Base-by-base conservation (phyloP, 2,888 invertebrate species). In the Crossocerus cetratus region DNA sequence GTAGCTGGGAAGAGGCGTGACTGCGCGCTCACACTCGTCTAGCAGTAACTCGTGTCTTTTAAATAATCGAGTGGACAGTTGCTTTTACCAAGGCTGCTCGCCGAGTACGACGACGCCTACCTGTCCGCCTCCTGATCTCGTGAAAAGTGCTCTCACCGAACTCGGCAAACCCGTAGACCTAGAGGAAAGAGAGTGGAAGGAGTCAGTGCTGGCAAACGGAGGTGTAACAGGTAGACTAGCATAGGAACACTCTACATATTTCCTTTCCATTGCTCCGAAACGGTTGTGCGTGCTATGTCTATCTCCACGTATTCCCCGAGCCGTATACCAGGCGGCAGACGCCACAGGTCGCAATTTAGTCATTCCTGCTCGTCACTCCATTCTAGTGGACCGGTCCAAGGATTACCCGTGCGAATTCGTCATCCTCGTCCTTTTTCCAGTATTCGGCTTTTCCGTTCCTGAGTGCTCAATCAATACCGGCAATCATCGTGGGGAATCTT, bases 21-120 rank as follows among this genome's bases (percentile, higher is more conserved):
- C 32, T 32, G 32, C 32, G 32, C 32, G 32, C 11, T 32, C 32
- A 32, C 32, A 11, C 32, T 32, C 32, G 32, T 11, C 32, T 32
- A 32, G 32, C 32, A 32, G 32, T 32, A 32, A 32, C 32, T 32
- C 32, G 32, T 32, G 32, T 32, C 14, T 63, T 16, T 42, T 32
- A 72, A 72, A 65, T 69, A 68, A 70, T 70, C 59, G 23, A 45
- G 65, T 11, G 20, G 22, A 55, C 55, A 61, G 65, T 65, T 72
- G 60, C 23, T 22, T 20, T 60, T 74, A 65, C 74, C 67, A 59
- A 62, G 57, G 54, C 58, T 69, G 64, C 72, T 74, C 71, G 49
- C 58, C 68, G 57, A 57, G 45, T 18, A 57, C n/a, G 60, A 69
- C 42, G 58, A 62, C 54, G 61, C 32, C 49, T 61, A 16, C 18